Base-by-base conservation (phyloP, 2,797 vertebrate genomes). In the Oryzias dopingdopingensis region DNA sequence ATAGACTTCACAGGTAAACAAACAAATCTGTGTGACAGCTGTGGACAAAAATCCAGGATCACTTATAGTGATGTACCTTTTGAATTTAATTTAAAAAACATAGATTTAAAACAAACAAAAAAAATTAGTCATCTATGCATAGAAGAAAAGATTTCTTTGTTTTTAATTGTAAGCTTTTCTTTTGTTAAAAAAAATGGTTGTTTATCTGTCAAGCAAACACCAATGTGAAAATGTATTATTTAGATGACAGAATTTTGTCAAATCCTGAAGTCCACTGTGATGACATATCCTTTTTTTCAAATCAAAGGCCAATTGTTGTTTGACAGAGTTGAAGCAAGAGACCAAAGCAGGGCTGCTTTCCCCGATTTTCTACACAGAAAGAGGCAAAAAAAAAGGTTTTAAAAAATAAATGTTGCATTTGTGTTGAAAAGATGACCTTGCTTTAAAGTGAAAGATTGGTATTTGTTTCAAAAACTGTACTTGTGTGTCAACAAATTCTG, bases 1-100 rank as follows among this genome's bases (percentile, higher is more conserved):
- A 86, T 78, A 66, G 76, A 70, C 23, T 62, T 67, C 80, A 78
- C 59, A 56, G 47, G 67, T 46, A 66, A 61, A 62, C 55, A 20
- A 49, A 61, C 49, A 37, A 6, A 22, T 65, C 42, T 44, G 29
- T 24, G 60, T 56, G 64, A 67, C 65, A 67, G 56, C 52, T 44
- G 42, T 6, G 22, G 32, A 12, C 32, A 37, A 37, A 12, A 37
- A 37, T 37, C 20, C 32, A 12, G 12, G 32, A 37, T 37, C 32
- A 37, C 10, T 37, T 12, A 3, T 3, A 12, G 10, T 4, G 32
- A 37, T 37, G 10, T 37, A 3, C 10, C 32, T 12, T 37, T 32
- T 12, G 1, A 29, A 29, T 37, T 12, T 3, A 37, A 37, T 12
- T 37, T 12, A 12, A 37, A 37, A 2, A 32, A 32, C 3, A 13